Base-by-base conservation (phyloP, 2,797 vertebrate species). In the Diplodus puntazzo region DNA sequence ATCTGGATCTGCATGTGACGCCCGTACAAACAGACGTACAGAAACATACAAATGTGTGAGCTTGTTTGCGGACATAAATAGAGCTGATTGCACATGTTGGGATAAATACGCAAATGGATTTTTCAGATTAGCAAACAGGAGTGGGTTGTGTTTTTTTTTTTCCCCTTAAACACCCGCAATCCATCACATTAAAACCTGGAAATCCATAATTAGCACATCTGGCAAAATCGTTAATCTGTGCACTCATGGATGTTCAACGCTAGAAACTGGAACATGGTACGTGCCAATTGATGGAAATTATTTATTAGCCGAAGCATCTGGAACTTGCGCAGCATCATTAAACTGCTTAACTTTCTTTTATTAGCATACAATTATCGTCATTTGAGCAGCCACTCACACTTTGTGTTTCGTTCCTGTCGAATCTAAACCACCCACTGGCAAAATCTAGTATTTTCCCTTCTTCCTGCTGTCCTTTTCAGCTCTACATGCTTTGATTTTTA, bases 261-360 rank as follows among this genome's bases (percentile, higher is more conserved):
- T 59, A 65, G 64, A 60, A 75, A 73, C n/a, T 17, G 34, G 18
- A 75, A 39, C 12, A 42, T 39, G 6, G 3, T 14, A 49, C 34
- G 48, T 60, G 45, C 18, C 42, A 57, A 49, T 21, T 59, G 7
- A 77, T 55, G 14, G 49, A 64, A 74, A 71, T 69, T 8, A 55
- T 83, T 62, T 60, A 74, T 66, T 62, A 75, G 77, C 23, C 54
- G 18, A 57, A 62, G 65, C 63, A 77, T 69, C 63, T 82, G 65
- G 71, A 77, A 66, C 39, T 65, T 67, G 45, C 17, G 69, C 50
- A 78, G 57, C 72, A 17, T 76, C 59, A 80, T 84, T 73, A 82
- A 77, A 73, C 30, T 25, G 39, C 18, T 63, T 49, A 43, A 30
- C 23, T 21, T 66, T 11, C 27, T 69, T 59, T 74, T 10, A 78